Evolutionary conservation across 2,888 invertebrate genomes (phyloP).

Genomic region (Xestia sexstrigata): DNA sequence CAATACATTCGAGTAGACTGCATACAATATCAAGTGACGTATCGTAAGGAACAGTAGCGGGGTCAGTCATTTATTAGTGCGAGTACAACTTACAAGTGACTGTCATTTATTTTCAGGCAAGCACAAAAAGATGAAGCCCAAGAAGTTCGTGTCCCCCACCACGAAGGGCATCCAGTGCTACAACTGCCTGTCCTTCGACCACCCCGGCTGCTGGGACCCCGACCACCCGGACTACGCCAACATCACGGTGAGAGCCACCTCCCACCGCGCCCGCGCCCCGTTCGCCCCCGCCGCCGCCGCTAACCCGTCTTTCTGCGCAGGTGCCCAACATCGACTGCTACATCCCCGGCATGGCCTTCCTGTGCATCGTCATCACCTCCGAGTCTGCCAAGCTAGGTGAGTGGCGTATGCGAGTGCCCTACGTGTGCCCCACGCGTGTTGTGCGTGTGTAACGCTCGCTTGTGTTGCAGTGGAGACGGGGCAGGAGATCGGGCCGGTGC

Average conservation of each 20-base stretch:
- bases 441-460: constrained; percentile 18
- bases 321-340: constrained; percentile 88
- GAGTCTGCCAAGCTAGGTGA: constrained; percentile 87
- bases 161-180: constrained; percentile 87
- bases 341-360: constrained; percentile 88
- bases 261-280: not conserved
- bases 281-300: not conserved
- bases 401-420: constrained; percentile 31
- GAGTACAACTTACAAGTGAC: not conserved
- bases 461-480: constrained; percentile 83
- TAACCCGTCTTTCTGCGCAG: constrained; percentile 66
- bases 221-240: constrained; percentile 88
- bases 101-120: constrained; percentile 73
- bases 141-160: constrained; percentile 83
- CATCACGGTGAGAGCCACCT: constrained; percentile 77
- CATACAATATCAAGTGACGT: not conserved
- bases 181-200: constrained; percentile 88
- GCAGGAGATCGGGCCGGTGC: constrained; percentile 87
- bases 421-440: not conserved
- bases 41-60: not conserved
- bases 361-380: constrained; percentile 87
- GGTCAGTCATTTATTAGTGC: not conserved
- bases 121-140: constrained; percentile 84
- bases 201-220: constrained; percentile 89
- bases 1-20: not conserved